Base-by-base conservation (phyloP, 2,797 vertebrate species). In the Sebastes minor region DNA sequence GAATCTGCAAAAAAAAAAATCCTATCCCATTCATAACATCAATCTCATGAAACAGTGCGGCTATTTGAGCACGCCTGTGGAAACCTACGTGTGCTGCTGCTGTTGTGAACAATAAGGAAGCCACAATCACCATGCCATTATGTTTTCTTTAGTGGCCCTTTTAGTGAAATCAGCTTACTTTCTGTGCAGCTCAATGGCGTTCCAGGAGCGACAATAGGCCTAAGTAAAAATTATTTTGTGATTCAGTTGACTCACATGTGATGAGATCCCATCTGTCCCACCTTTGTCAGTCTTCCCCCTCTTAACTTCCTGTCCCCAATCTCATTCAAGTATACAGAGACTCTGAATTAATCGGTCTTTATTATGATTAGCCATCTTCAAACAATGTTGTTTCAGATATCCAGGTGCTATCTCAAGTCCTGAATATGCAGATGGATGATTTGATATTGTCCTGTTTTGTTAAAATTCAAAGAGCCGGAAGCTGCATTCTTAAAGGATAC, bases 161-260 rank as follows among this genome's bases (percentile, higher is more conserved):
- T 79, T 27, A 75, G 68, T 66, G 57, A 91, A 95, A 95, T 92
- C 89, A 93, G 78, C 30, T 71, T 65, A 89, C 86, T 84, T 94
- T 91, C 75, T 89, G 71, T 68, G 66, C 25, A 25, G 76, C 80
- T 93, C 89, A 87, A 86, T 87, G 60, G 63, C 35, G 55, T 81
- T 88, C 64, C 42, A 79, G 46, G 30, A 52, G 46, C 10, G 9
- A 92, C 91, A 93, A 92, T 87, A 67, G 88, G 25, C 74, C 62
- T 83, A 67, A 86, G 60, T 85, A 74, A 87, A 62, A 90, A 83
- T 72, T 74, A 88, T 92, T 92, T 83, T 70, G 46, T 80, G 35
- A 90, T 90, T 93, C 73, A 85, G 53, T 67, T 79, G 52, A 82
- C 35, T 86, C 59, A 13, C 61, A 72, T n/a, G 69, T 76, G 53